Evolutionary conservation across 1,140 invertebrate genomes (phyloP), one percentile per base, ranked within the genome.

Genomic region (Phocides pigmalion): DNA sequence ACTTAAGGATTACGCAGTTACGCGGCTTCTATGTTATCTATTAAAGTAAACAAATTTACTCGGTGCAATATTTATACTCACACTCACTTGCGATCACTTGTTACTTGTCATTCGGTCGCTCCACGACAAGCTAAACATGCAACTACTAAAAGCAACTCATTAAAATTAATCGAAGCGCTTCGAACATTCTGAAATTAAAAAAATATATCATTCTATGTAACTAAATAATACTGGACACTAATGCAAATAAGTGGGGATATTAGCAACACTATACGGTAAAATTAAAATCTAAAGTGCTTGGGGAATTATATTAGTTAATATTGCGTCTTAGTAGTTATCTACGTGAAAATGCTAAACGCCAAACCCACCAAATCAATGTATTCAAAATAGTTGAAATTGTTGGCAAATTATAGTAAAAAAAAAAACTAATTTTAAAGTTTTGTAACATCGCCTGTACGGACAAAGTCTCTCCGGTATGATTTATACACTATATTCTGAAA

Each of bases 71-170:
- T n/a, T n/a, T n/a, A n/a, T 63, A 67, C 59, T 62, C 42, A 67
- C 58, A 67, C 65, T 63, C 44, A 68, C 66, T 35, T 39, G 35
- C 28, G 11, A 35, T 46, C 47, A 44, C 44, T 63, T 61, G 54
- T 49, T 72, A 74, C 68, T 69, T 56, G 56, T 58, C 32, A 56
- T 56, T 66, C 62, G 16, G 50, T 51, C 42, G 68, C 63, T 51
- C 62, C 65, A 72, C 73, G 70, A 41, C 66, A 79, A 74, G 70
- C 62, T 81, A 80, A 72, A 69, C 87, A 90, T 90, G 87, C 87
- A 90, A 79, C 87, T 87, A 75, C 78, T 66, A 82, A 79, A 88
- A 85, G 83, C 81, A 87, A 86, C 79, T 74, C 62, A 86, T 74
- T 72, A 65, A 82, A 76, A 78, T 63, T 72, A 81, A 76, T 68